Evolutionary conservation across 1,140 invertebrate species (phyloP).

Genomic region (Drosophila parabipectinata): DNA sequence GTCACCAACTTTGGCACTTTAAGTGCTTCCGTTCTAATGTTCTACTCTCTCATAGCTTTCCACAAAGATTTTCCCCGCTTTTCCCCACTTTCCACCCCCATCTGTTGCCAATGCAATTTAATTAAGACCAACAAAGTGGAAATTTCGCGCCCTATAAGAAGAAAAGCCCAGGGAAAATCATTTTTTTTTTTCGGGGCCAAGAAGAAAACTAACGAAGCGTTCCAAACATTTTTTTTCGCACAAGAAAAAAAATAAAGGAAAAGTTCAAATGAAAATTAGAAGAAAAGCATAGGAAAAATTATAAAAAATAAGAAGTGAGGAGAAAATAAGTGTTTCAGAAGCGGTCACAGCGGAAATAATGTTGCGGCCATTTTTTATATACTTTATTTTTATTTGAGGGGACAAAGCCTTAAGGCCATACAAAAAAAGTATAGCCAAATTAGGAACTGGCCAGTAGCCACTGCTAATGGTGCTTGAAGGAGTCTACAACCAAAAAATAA

Average conservation of each 20-base stretch:
- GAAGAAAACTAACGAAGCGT: conserved; percentile 64
- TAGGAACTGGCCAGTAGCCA: conserved; percentile 22
- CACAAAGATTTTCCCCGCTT: not conserved
- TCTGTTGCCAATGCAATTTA: conserved; percentile 69
- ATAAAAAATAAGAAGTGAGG: conserved; percentile 21
- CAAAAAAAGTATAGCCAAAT: conserved; percentile 40
- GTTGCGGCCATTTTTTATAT: conserved; percentile 51
- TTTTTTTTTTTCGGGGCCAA: not conserved
- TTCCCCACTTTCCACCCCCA: not conserved
- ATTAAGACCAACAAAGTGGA: conserved; percentile 76
- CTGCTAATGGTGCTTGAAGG: conserved; percentile 25
- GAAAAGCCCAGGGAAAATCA: not conserved
- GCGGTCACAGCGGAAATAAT: conserved; percentile 64
- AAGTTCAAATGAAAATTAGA: conserved; percentile 58
- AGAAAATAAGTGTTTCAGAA: conserved; percentile 38
- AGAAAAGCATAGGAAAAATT: conserved; percentile 39
- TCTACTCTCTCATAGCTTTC: no score
- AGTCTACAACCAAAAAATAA: conserved; percentile 2
- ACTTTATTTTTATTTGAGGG: conserved; percentile 12
- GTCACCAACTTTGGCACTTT: conserved; percentile 52
- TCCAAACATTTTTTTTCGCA: conserved; percentile 38
- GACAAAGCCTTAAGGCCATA: conserved; percentile 56
- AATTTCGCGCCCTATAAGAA: conserved; percentile 50
- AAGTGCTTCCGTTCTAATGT: conserved; percentile 59
- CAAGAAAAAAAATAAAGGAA: conserved; percentile 7